Evolutionary conservation across 2,797 vertebrate genomes (phyloP), one percentile per base, ranked within the genome.

Genomic region (Xyrichtys novacula): DNA sequence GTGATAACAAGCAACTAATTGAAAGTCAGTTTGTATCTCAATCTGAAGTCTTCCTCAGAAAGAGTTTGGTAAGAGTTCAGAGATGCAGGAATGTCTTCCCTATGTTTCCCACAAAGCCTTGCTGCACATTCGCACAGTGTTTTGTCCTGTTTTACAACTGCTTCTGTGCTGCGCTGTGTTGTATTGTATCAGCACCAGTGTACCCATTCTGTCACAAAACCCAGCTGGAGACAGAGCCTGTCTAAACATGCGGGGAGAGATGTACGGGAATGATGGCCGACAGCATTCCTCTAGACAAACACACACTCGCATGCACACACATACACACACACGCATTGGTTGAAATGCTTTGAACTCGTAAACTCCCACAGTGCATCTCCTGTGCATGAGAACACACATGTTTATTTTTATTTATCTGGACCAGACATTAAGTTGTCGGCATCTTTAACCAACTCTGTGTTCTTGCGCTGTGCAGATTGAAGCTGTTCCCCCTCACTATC

Each of bases 191-290:
- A 12, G 58, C 83, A 60, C 74, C 54, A 81, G 71, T 86, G 87
- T 78, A 78, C 89, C 67, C 86, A 84, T 90, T 91, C 87, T 86
- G 89, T 89, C 86, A 88, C 81, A 46, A 46, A 52, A 53, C 80
- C 29, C 76, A 81, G 83, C 75, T 76, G 81, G 82, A 85, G 86
- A 67, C 52, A 14, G 43, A 81, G 79, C 85, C 55, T 84, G 91
- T 84, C 89, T 48, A 46, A 75, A 85, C 89, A 86, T 15, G 87
- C 83, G 31, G 49, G 32, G 61, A 50, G 67, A 69, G 68, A 71
- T 36, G 23, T 53, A 16, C 1, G 63, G 85, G 84, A 90, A 91
- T 85, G 85, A 81, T 32, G 78, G 26, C 73, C 52, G 73, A 76
- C 86, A 76, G 66, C 87, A 88, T 90, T 92, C 85, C 85, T 74